These are phyloP conservation scores for Pongo abelii DNA, from an alignment of 2,113 vertebrate genomes.

Conservation along the genomic window DNA sequence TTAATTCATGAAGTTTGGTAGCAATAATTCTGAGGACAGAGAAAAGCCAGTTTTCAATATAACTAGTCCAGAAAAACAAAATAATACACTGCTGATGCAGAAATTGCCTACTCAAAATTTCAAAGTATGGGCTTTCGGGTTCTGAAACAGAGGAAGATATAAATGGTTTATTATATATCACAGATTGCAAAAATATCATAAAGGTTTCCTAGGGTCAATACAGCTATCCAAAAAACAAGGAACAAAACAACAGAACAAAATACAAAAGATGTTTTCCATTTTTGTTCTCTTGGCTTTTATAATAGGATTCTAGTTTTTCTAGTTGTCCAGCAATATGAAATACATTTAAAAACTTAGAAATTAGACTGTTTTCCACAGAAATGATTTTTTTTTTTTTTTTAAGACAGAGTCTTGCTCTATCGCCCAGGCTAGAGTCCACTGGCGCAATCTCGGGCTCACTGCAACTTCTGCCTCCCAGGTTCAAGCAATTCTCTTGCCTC, in stretches of 20 bases:
- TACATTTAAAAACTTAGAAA: constrained; percentile 34
- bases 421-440: too few species aligned
- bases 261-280: background rate
- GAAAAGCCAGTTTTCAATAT: constrained; percentile 61
- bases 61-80: background rate
- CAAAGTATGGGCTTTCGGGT: background rate
- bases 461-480: too few species aligned
- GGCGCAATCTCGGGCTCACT: too few species aligned
- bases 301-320: background rate
- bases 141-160: constrained; percentile 18
- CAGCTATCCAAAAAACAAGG: background rate
- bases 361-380: background rate
- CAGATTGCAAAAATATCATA: background rate
- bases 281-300: background rate
- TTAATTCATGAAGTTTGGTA: constrained; percentile 52
- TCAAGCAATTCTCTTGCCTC: too few species aligned
- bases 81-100: background rate
- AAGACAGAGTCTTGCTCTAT: too few species aligned
- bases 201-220: background rate
- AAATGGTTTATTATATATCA: background rate
- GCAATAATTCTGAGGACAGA: constrained; percentile 47
- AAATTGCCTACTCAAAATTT: constrained; percentile 41
- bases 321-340: background rate
- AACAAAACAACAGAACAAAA: constrained; percentile 15
- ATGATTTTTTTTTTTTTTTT: background rate